phyloP scores from a whole-genome alignment of 2,113 vertebrate species.

The Pungitius pungitius region DNA sequence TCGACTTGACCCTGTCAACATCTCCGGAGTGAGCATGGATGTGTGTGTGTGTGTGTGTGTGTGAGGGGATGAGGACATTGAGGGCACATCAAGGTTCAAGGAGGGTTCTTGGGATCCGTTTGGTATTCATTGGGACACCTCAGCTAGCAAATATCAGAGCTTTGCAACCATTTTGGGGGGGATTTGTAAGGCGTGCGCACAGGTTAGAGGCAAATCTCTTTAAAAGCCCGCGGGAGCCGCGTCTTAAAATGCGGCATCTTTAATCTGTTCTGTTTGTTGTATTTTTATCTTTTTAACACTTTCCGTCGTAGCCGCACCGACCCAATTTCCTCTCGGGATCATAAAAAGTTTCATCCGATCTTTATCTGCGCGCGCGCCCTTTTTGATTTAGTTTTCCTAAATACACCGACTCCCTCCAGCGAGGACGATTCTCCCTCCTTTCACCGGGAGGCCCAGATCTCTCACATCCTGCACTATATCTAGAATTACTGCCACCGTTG shows the following conservation, averaged over 20 bases:
- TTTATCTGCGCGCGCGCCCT: conserved; percentile 38
- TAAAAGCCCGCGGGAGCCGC: not conserved
- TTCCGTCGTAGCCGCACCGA: conserved; percentile 35
- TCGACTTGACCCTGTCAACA: conserved; percentile 56
- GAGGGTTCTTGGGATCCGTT: conserved; percentile 12
- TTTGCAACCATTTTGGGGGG: not conserved
- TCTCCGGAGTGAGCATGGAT: conserved; percentile 7
- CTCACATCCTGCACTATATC: conserved; percentile 41
- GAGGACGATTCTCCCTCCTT: not conserved
- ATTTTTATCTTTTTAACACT: conserved; percentile 31
- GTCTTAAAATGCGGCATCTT: conserved; percentile 8
- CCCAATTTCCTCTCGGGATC: conserved; percentile 57
- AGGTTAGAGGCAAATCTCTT: not conserved
- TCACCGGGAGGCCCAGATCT: conserved; percentile 34
- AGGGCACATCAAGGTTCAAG: conserved; percentile 21
- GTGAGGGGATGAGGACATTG: not conserved
- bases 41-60: conserved; percentile 4
- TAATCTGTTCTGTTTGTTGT: conserved; percentile 45
- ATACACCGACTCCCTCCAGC: conserved; percentile 4
- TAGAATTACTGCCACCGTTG: conserved; percentile 16
- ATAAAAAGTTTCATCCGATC: conserved; percentile 57
- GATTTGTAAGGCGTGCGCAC: not conserved
- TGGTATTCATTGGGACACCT: conserved; percentile 34
- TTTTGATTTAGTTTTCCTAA: not conserved
- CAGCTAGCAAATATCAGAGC: not conserved